Evolutionary conservation across 2,888 invertebrate species (phyloP).

Genomic region (Tinea trinotella): DNA sequence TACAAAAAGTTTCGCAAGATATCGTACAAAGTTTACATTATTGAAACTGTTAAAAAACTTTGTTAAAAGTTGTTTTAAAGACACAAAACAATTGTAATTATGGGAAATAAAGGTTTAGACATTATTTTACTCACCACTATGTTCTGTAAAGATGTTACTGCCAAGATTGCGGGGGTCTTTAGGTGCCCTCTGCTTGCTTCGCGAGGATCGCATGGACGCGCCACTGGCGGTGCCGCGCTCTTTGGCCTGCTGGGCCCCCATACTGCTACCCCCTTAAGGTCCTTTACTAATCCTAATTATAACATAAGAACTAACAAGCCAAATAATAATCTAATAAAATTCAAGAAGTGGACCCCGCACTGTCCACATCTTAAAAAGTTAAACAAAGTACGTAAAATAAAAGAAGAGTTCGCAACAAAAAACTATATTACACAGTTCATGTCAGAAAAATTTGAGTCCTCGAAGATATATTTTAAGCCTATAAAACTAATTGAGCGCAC

Average conservation of each 20-base stretch:
- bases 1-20: neutral
- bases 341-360: slow-evolving; percentile 11
- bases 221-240: slow-evolving; percentile 84
- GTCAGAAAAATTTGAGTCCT: slow-evolving; percentile 25
- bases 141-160: slow-evolving; percentile 95
- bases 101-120: neutral
- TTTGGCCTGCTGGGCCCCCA: slow-evolving; percentile 96
- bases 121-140: slow-evolving; percentile 82
- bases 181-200: slow-evolving; percentile 81
- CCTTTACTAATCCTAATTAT: neutral
- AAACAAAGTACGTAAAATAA: slow-evolving; percentile 20
- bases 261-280: slow-evolving; percentile 41
- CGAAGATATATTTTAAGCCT: slow-evolving; percentile 32
- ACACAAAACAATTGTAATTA: neutral
- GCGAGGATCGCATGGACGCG: slow-evolving; percentile 80
- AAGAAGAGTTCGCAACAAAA: slow-evolving; percentile 21
- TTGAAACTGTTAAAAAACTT: neutral
- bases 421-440: slow-evolving; percentile 23
- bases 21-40: neutral
- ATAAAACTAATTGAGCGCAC: slow-evolving; percentile 34
- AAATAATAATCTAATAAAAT: neutral
- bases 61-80: neutral
- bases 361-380: slow-evolving; percentile 15
- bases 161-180: slow-evolving; percentile 89
- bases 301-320: neutral